Conservation (phyloP, 2,888 invertebrate species). For the Lithophane ornitopus region DNA sequence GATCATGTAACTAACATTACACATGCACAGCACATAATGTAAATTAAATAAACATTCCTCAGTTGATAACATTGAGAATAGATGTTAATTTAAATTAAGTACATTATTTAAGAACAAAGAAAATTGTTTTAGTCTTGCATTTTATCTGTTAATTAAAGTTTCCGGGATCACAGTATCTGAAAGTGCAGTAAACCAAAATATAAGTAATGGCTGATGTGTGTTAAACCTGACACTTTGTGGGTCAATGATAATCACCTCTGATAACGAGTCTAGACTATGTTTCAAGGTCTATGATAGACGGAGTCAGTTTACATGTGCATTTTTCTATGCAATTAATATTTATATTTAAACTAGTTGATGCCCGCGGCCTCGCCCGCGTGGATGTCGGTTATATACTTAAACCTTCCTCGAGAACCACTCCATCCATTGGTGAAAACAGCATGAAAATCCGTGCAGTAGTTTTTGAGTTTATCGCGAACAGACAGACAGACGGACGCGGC, state of each 20-base stretch:
- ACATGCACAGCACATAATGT: background rate
- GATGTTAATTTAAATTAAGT: constrained; percentile 18
- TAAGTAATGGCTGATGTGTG: background rate
- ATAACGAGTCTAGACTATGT: constrained; percentile 52
- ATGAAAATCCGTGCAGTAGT: too few relatives aligned
- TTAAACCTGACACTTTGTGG: constrained; percentile 32
- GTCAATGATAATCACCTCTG: constrained; percentile 48
- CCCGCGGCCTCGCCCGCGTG: too few relatives aligned
- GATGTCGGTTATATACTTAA: too few relatives aligned
- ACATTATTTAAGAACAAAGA: constrained; percentile 1
- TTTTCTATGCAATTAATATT: constrained; percentile 2
- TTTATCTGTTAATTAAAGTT: constrained; percentile 4
- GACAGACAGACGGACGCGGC: too few relatives aligned
- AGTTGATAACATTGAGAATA: constrained; percentile 14
- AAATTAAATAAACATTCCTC: constrained; percentile 22
- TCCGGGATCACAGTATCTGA: constrained; percentile 31
- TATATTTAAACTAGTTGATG: too few relatives aligned
- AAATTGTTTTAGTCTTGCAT: constrained; percentile 4
- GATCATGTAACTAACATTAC: constrained; percentile 5
- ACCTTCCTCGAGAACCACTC: too few relatives aligned
- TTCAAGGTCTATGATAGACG: constrained; percentile 39
- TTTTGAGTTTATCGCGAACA: too few relatives aligned
- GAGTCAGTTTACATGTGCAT: constrained; percentile 13
- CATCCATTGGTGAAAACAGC: too few relatives aligned
- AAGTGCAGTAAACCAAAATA: constrained; percentile 30